Evolutionary conservation across 2,888 invertebrate genomes (phyloP).

Genomic region (Mesoligia furuncula): DNA sequence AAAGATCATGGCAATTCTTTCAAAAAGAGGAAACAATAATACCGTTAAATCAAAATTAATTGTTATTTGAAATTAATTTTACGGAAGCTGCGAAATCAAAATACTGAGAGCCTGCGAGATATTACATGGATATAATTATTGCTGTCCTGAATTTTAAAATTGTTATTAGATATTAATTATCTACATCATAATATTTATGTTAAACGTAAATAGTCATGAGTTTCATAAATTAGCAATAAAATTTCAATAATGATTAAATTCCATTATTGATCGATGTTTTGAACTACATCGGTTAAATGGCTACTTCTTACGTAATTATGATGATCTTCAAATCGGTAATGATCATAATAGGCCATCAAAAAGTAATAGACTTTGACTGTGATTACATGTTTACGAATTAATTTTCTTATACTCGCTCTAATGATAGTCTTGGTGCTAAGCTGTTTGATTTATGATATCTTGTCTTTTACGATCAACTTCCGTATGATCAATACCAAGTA

Average conservation of each 20-base stretch:
- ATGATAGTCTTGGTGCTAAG: slow-evolving; percentile 48
- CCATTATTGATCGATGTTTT: slow-evolving; percentile 34
- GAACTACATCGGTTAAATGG: slow-evolving; percentile 26
- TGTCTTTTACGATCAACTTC: slow-evolving; percentile 51
- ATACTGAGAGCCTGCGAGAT: not conserved
- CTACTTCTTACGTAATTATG: slow-evolving; percentile 18
- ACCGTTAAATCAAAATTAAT: not conserved
- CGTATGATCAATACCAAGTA: slow-evolving; percentile 38
- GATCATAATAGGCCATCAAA: slow-evolving; percentile 42
- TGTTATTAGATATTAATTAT: slow-evolving; percentile 12
- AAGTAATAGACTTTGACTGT: slow-evolving; percentile 44
- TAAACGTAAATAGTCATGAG: slow-evolving; percentile 13
- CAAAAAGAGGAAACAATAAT: not conserved
- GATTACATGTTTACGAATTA: slow-evolving; percentile 58
- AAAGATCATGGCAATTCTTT: not conserved
- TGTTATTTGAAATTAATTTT: not conserved
- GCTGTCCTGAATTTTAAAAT: not conserved
- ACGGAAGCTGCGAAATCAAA: slow-evolving; percentile 16
- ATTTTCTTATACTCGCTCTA: slow-evolving; percentile 50
- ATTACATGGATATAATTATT: slow-evolving; percentile 9
- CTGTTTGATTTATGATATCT: slow-evolving; percentile 60
- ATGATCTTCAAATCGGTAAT: slow-evolving; percentile 53
- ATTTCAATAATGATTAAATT: slow-evolving; percentile 18
- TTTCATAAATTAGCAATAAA: slow-evolving; percentile 37
- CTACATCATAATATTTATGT: slow-evolving; percentile 1